Percentiles rank a stretch among this genome's conserved stretches.
Conservation (phyloP, 1,140 invertebrate species). For the Conus betulinus region DNA sequence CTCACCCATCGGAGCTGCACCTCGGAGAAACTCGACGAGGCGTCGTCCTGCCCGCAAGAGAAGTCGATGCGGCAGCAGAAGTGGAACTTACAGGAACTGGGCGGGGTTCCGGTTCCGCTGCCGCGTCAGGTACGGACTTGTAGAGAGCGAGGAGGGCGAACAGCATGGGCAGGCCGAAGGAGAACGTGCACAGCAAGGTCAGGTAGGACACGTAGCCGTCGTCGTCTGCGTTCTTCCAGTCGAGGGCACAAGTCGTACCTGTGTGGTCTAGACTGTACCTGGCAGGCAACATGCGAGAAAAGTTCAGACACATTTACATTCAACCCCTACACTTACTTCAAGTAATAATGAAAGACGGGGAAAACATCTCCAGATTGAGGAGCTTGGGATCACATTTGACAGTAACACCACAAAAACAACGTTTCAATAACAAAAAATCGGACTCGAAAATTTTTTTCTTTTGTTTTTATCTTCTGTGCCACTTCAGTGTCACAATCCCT, state of each 20-base stretch:
- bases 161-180: conserved; percentile 40
- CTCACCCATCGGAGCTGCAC: conserved; percentile 53
- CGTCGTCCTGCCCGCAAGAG: background rate
- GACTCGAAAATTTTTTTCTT: no score
- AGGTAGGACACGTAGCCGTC: conserved; percentile 57
- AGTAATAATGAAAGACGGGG: no score
- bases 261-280: conserved; percentile 60
- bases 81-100: background rate
- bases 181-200: conserved; percentile 41
- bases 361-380: no score
- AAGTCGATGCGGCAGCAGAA: background rate
- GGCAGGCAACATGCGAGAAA: background rate
- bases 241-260: conserved; percentile 56
- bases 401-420: no score
- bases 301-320: no score
- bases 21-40: conserved; percentile 45
- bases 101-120: conserved; percentile 14
- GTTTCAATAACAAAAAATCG: no score
- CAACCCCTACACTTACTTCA: no score
- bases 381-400: no score
- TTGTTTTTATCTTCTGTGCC: no score
- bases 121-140: conserved; percentile 10
- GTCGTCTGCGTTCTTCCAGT: conserved; percentile 59
- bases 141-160: conserved; percentile 39
- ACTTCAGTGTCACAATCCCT: no score